Conservation (phyloP, 2,797 vertebrate genomes). For the Chaetophractus vellerosus region DNA sequence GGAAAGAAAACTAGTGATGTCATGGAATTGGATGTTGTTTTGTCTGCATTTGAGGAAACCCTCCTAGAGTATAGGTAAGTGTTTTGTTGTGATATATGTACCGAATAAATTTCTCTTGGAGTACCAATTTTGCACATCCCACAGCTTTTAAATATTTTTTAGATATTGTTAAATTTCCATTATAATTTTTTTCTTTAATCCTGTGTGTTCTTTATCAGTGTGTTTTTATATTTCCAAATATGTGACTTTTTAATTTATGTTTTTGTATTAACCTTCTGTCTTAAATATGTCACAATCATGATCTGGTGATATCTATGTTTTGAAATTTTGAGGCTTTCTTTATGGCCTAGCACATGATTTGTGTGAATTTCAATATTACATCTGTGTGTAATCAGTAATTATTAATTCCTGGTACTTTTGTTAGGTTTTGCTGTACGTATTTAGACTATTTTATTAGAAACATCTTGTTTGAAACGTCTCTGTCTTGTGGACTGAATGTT, state of each 20-base stretch:
- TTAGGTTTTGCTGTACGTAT: background rate
- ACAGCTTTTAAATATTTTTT: background rate
- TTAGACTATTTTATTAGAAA: constrained; percentile 34
- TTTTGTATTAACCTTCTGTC: constrained; percentile 22
- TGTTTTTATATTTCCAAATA: constrained; percentile 15
- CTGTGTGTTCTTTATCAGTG: background rate
- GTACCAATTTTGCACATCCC: background rate
- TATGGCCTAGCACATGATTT: background rate
- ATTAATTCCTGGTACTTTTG: background rate
- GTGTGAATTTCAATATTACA: background rate
- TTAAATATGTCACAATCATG: background rate
- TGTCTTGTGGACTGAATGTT: background rate
- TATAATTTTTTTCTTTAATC: constrained; percentile 3
- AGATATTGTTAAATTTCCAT: background rate
- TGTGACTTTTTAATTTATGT: background rate
- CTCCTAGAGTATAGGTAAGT: constrained; percentile 90
- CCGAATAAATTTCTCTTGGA: background rate
- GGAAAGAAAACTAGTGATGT: constrained; percentile 84
- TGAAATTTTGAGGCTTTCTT: background rate
- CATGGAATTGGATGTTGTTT: constrained; percentile 90
- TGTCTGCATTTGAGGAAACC: constrained; percentile 89
- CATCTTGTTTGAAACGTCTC: constrained; percentile 12
- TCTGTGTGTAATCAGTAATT: background rate
- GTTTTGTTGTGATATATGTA: background rate
- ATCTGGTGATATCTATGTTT: background rate